Conservation (phyloP, 2,797 vertebrate genomes). For the Myotis pilosus region DNA sequence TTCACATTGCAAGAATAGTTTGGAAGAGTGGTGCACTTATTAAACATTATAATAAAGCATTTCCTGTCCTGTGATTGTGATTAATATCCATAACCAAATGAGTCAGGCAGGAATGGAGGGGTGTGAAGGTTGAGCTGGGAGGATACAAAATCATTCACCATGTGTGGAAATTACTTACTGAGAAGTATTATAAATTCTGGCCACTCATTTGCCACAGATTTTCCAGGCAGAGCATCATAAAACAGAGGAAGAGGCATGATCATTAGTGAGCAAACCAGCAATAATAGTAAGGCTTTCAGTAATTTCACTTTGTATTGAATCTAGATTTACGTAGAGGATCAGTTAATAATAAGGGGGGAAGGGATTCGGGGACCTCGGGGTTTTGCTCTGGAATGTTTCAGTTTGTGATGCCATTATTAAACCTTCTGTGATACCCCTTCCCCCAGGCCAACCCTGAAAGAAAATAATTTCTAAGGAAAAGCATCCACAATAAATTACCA, state of each 20-base stretch:
- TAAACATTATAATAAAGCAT: conserved; percentile 79
- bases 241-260: neutral
- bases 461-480: conserved; percentile 17
- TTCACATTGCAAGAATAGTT: conserved; percentile 72
- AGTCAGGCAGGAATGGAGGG: conserved; percentile 37
- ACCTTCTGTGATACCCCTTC: neutral
- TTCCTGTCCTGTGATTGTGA: conserved; percentile 71
- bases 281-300: neutral
- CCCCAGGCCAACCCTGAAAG: neutral
- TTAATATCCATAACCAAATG: conserved; percentile 75
- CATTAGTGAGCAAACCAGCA: neutral
- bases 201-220: conserved; percentile 50
- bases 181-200: conserved; percentile 74
- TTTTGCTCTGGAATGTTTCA: neutral
- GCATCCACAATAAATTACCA: neutral
- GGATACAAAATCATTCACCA: conserved; percentile 57
- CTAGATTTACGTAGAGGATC: neutral
- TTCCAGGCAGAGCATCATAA: conserved; percentile 55
- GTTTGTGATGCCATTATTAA: neutral
- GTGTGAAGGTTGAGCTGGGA: conserved; percentile 30
- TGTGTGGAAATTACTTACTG: conserved; percentile 66
- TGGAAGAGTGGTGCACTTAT: conserved; percentile 77
- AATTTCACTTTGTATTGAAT: neutral
- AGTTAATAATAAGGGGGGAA: neutral
- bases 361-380: neutral